Evolutionary conservation across 2,888 invertebrate genomes (phyloP).

Genomic region (Pterobdella sp.): DNA sequence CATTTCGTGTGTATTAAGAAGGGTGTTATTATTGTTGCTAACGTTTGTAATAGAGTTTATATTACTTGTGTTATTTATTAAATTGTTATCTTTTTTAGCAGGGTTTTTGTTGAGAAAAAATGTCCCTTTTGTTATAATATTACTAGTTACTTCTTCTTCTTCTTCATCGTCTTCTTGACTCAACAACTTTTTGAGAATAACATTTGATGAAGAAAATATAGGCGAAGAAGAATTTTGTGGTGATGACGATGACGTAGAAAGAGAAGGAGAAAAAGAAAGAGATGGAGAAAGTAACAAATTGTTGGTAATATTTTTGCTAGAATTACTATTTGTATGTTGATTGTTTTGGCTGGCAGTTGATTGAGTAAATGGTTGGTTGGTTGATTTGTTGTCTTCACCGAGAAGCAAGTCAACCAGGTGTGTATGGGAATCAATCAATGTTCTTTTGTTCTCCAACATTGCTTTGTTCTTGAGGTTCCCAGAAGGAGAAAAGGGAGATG

Average conservation of each 20-base stretch:
- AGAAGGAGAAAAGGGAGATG: neutral
- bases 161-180: conserved; percentile 32
- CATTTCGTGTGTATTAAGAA: neutral
- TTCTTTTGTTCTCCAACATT: neutral
- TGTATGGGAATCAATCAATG: conserved; percentile 17
- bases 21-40: neutral
- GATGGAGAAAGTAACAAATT: neutral
- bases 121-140: neutral
- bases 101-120: neutral
- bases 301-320: neutral
- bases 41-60: neutral
- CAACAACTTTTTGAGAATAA: conserved; percentile 31
- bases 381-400: neutral
- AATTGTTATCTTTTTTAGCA: neutral
- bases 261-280: conserved; percentile 6
- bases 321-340: neutral
- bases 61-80: neutral
- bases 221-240: neutral
- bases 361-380: neutral
- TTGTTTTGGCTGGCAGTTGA: neutral
- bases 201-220: conserved; percentile 19
- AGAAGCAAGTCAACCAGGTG: conserved; percentile 23
- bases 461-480: neutral
- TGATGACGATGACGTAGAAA: neutral
- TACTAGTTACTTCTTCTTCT: conserved; percentile 14